phyloP scores from a whole-genome alignment of 2,797 vertebrate genomes.

The Danio choprae region DNA sequence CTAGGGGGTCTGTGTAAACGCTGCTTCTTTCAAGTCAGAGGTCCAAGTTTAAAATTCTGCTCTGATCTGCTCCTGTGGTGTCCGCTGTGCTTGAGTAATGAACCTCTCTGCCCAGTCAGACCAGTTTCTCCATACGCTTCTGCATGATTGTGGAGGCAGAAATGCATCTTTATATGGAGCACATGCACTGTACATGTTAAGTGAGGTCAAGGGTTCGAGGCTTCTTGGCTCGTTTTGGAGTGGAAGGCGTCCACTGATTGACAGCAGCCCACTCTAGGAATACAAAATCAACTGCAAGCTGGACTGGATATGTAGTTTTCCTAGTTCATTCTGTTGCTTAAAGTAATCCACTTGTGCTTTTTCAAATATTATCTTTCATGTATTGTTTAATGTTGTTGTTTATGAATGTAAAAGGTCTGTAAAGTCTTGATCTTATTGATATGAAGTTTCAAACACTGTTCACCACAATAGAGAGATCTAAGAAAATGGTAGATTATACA shows the following conservation, averaged over 20 bases:
- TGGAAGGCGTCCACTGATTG: neutral
- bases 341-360: too few relatives aligned
- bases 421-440: too few relatives aligned
- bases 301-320: neutral
- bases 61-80: constrained; percentile 57
- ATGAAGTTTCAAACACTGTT: too few relatives aligned
- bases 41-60: constrained; percentile 62
- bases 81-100: constrained; percentile 63
- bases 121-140: constrained; percentile 44
- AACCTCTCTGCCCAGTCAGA: constrained; percentile 57
- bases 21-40: constrained; percentile 53
- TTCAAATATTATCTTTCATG: too few relatives aligned
- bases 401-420: too few relatives aligned
- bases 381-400: too few relatives aligned
- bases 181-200: constrained; percentile 42
- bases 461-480: too few relatives aligned
- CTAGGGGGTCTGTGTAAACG: constrained; percentile 60
- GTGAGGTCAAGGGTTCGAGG: constrained; percentile 40
- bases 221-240: constrained; percentile 19
- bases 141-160: constrained; percentile 11
- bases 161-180: constrained; percentile 52
- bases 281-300: constrained; percentile 17
- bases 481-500: neutral
- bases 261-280: neutral
- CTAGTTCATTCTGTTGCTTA: neutral